Evolutionary conservation across 2,888 invertebrate species (phyloP), one percentile per base, ranked within the genome.

Genomic region (Mamestra brassicae): DNA sequence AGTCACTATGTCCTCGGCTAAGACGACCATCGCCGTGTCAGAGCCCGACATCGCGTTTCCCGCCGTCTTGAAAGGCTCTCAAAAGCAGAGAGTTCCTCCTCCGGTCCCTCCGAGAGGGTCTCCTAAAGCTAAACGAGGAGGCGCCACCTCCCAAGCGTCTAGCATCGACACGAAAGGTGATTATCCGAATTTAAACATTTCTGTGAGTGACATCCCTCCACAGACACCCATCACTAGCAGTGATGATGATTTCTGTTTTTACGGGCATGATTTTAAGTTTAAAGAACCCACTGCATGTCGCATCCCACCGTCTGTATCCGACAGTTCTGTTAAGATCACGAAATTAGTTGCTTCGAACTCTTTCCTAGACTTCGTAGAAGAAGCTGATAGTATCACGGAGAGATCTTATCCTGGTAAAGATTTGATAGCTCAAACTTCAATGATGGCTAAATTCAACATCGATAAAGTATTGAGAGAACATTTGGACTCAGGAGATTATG

Each of bases 21-120:
- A 95, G 87, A 90, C 93, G 70, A 90, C 92, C 4, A 85, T 91
- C 71, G 88, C 93, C 63, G 90, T 87, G 50, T 93, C 97, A 52
- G 97, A 97, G 71, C 97, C 97, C 4, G 96, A 97, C 70, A 93
- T 97, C 81, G 97, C 97, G 71, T 98, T 98, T 93, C 98, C 98
- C 67, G 98, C 98, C 67, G 97, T 98, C 68, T 96, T 98, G 90
- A 98, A 98, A 94, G 98, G 98, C 89, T 97, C 97, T 60, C 97
- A 97, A 86, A 98, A 98, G 94, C 97, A 98, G 88, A 98, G 98
- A 94, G 97, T 98, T 58, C 98, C 98, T 60, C 99, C 99, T 71
- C 99, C 99, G 38, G 98, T 99, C 69, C 98, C 98, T 71, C 98
- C 98, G 5, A 97, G 98, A 89, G 98, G 98, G 74, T 98, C 98